Conservation (phyloP, 2,797 vertebrate genomes). For the Onychomys arenicola region DNA sequence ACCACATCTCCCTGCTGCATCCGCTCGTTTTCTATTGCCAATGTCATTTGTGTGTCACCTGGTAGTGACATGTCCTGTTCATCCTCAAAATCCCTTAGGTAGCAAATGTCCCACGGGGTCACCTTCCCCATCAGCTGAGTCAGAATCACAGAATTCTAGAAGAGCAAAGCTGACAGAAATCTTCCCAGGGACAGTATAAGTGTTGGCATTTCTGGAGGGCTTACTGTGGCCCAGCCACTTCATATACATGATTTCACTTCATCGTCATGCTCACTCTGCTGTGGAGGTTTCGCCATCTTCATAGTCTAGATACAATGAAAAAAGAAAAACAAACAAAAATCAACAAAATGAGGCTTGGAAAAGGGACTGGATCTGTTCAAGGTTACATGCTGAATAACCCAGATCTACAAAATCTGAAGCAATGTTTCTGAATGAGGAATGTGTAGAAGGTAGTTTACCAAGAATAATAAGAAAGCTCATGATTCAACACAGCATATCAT, state of each 20-base stretch:
- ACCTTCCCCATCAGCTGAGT: constrained; percentile 56
- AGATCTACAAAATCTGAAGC: background rate
- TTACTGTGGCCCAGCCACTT: background rate
- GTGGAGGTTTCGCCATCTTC: background rate
- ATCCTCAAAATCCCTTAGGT: constrained; percentile 53
- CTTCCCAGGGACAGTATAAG: background rate
- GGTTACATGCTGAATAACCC: background rate
- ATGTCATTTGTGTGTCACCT: constrained; percentile 55
- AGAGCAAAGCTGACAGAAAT: constrained; percentile 49
- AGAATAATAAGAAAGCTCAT: background rate
- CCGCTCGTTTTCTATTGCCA: background rate
- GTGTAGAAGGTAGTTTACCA: background rate
- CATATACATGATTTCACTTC: constrained; percentile 3
- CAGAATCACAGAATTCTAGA: constrained; percentile 35
- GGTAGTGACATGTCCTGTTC: background rate
- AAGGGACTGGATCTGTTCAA: background rate
- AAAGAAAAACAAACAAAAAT: background rate
- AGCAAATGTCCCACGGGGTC: constrained; percentile 56
- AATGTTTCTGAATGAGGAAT: background rate
- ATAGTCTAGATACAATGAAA: background rate
- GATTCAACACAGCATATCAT: background rate
- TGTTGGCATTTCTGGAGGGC: background rate
- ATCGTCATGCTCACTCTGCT: background rate
- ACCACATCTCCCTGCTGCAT: background rate
- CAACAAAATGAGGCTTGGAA: background rate